Percentiles rank a stretch among this genome's conserved stretches.
Conservation (phyloP, 2,888 invertebrate genomes). For the Drosophila glabriapex region DNA sequence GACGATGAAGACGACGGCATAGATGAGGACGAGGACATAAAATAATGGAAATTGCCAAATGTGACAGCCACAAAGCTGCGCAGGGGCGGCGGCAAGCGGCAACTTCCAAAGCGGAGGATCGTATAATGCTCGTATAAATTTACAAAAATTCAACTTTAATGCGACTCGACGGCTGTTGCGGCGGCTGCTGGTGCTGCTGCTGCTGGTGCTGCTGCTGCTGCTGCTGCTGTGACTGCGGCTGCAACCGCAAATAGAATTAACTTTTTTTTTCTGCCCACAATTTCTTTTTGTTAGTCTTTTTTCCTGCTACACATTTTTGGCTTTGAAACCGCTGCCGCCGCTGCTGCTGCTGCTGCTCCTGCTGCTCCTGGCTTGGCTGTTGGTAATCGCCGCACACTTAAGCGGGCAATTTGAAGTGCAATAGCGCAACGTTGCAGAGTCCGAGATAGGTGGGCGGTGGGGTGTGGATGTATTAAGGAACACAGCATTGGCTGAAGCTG, state of each 20-base stretch:
- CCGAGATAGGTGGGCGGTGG: conserved; percentile 6
- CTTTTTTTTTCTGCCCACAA: conserved; percentile 44
- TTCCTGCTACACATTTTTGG: conserved; percentile 43
- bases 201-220: conserved; percentile 11
- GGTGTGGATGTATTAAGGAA: conserved; percentile 11
- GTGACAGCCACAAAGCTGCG: conserved; percentile 79
- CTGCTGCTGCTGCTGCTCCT: conserved; percentile 10
- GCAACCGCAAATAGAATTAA: conserved; percentile 80
- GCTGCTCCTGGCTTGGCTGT: conserved; percentile 56
- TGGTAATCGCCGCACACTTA: conserved; percentile 79
- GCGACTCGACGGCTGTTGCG: conserved; percentile 58
- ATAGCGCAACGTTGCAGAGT: conserved; percentile 59
- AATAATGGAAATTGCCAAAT: conserved; percentile 82
- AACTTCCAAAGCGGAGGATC: conserved; percentile 58
- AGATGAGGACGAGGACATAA: conserved; percentile 75
- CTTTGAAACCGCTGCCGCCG: conserved; percentile 43
- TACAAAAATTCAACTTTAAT: conserved; percentile 78
- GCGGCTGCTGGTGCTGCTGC: conserved; percentile 23
- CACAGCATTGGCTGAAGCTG: conserved; percentile 34
- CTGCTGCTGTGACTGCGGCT: conserved; percentile 37
- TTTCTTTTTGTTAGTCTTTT: conserved; percentile 16
- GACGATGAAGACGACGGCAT: conserved; percentile 31
- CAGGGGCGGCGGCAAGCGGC: conserved; percentile 34
- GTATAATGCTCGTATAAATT: conserved; percentile 79
- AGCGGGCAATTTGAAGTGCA: conserved; percentile 79